Conservation (phyloP, 2,888 invertebrate genomes). For the Norana najaformis region DNA sequence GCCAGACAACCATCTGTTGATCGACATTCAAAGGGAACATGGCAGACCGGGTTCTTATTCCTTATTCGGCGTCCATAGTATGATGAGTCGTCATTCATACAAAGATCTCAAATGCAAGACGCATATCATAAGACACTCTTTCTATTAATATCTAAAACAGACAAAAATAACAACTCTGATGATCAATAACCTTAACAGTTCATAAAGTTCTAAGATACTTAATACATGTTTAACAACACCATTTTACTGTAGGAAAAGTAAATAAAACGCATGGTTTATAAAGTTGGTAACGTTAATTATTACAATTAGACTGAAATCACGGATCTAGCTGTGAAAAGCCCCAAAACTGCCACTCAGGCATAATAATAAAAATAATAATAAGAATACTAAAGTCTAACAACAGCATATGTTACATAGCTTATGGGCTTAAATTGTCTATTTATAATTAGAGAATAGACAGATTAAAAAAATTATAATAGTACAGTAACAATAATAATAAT, state of each 20-base stretch:
- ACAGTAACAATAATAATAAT: too few relatives aligned
- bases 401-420: too few relatives aligned
- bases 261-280: not conserved
- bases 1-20: not conserved
- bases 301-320: too few relatives aligned
- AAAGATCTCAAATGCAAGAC: not conserved
- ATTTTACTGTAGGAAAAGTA: too few relatives aligned
- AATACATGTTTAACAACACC: not conserved
- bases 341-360: too few relatives aligned
- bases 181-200: not conserved
- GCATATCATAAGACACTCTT: not conserved
- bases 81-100: not conserved
- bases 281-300: too few relatives aligned
- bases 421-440: too few relatives aligned
- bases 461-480: too few relatives aligned
- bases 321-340: too few relatives aligned
- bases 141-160: not conserved
- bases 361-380: too few relatives aligned
- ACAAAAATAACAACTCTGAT: not conserved
- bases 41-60: not conserved
- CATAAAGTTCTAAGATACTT: not conserved
- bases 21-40: not conserved
- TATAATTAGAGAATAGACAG: too few relatives aligned
- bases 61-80: not conserved
- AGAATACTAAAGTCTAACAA: too few relatives aligned